Conservation (phyloP, 2,888 invertebrate genomes). For the Polymixis flavicincta region DNA sequence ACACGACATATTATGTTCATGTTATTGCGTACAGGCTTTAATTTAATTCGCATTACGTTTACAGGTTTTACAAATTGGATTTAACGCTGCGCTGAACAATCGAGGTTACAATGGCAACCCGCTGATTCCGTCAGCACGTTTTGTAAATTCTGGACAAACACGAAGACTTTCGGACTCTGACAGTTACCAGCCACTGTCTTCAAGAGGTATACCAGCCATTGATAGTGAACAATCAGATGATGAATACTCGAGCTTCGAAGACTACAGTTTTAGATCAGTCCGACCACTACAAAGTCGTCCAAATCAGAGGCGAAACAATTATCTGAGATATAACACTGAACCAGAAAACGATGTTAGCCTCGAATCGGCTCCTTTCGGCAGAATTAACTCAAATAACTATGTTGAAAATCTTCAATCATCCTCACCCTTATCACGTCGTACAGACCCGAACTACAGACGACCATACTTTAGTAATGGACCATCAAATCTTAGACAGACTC, state of each 20-base stretch:
- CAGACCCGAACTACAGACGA: slow-evolving; percentile 3
- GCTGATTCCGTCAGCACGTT: slow-evolving; percentile 1
- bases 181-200: background rate
- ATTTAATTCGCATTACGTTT: slow-evolving; percentile 48
- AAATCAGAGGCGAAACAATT: slow-evolving; percentile 12
- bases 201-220: slow-evolving; percentile 20
- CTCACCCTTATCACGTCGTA: background rate
- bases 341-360: slow-evolving; percentile 8
- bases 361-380: slow-evolving; percentile 13
- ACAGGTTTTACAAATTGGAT: slow-evolving; percentile 61
- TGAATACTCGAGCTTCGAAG: slow-evolving; percentile 41
- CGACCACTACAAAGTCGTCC: background rate
- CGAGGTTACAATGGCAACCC: slow-evolving; percentile 10
- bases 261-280: slow-evolving; percentile 17
- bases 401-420: background rate
- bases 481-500: background rate
- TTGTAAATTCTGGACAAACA: background rate
- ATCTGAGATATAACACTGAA: background rate
- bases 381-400: background rate
- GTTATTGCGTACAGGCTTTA: slow-evolving; percentile 19
- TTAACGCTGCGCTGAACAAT: slow-evolving; percentile 34
- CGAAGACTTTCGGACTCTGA: slow-evolving; percentile 19
- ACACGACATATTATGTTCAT: slow-evolving; percentile 16
- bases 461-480: slow-evolving; percentile 8
- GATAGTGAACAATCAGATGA: slow-evolving; percentile 32